Evolutionary conservation across 2,888 invertebrate genomes (phyloP), one percentile per base, ranked within the genome.

Genomic region (Zelleria hepariella): DNA sequence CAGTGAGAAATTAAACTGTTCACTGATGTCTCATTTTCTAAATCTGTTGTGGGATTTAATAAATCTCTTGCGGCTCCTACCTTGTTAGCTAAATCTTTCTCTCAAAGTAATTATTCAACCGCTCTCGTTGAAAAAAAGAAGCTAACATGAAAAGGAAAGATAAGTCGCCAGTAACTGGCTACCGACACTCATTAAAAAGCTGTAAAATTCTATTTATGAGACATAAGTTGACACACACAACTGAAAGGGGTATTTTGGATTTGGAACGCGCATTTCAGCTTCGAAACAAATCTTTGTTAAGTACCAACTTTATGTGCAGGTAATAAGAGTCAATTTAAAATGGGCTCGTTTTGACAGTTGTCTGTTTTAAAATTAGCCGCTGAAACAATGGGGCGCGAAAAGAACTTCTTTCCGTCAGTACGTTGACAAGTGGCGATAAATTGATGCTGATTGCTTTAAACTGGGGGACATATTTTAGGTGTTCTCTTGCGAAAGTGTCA

Each of bases 21-120:
- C 72, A 77, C 70, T 84, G 86, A 86, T 85, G 86, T 85, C 86
- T 86, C 86, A 86, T 80, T 86, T 85, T 86, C 86, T 86, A 87
- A 86, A 86, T 87, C 80, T 77, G 84, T 82, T 83, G 32, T 32
- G 77, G 80, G 82, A 82, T 82, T 82, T 83, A 84, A 87, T 86
- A 87, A 86, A 87, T 87, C 83, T 82, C 74, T 72, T 75, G 75
- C 80, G 80, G 79, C 81, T 74, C 75, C 72, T 71, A 71, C 78
- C 85, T 86, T 83, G 86, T 86, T 86, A 84, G 81, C 74, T 85
- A 85, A 83, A 82, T 83, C 79, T 82, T 77, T 83, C 82, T 75
- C 78, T 77, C 74, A 32, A 15, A 67, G 75, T 82, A 82, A 86
- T 86, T 85, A 86, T 80, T 85, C 82, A 32, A 85, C 74, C 72